phyloP scores from a whole-genome alignment of 2,888 invertebrate species.

The Calameuta idolon region DNA sequence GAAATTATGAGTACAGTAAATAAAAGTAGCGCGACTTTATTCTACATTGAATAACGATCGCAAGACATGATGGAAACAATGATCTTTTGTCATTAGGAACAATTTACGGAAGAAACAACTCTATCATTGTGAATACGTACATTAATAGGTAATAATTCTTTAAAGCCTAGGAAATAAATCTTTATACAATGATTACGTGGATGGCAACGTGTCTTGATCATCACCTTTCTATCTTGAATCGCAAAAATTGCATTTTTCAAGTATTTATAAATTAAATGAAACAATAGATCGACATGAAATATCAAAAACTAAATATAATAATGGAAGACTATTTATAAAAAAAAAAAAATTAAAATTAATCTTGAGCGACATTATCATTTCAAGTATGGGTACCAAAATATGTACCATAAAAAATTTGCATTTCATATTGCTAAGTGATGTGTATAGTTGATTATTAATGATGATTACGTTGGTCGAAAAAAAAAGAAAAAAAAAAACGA shows the following conservation, averaged over 20 bases:
- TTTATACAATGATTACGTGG: conserved; percentile 34
- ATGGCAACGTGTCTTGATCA: conserved; percentile 36
- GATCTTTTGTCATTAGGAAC: not conserved
- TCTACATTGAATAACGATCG: not conserved
- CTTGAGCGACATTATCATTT: not conserved
- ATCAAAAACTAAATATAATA: not conserved
- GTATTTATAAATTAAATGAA: not conserved
- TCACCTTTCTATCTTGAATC: conserved; percentile 30
- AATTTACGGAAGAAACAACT: not conserved
- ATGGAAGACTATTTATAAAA: conserved; percentile 8
- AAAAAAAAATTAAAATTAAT: not conserved
- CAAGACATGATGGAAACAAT: not conserved
- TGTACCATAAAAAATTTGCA: not conserved
- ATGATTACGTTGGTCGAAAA: not conserved
- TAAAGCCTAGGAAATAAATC: conserved; percentile 22
- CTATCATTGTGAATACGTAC: not conserved
- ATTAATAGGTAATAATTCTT: not conserved
- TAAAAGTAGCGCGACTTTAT: not conserved
- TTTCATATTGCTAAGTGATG: not conserved
- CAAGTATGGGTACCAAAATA: not conserved
- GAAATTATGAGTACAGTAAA: conserved; percentile 5
- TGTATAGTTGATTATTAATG: not conserved
- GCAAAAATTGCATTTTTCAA: conserved; percentile 29
- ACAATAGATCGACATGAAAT: not conserved
- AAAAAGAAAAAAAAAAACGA: conserved; percentile 7